Evolutionary conservation across 1,140 invertebrate species (phyloP).

Genomic region (Scylla paramamosain): DNA sequence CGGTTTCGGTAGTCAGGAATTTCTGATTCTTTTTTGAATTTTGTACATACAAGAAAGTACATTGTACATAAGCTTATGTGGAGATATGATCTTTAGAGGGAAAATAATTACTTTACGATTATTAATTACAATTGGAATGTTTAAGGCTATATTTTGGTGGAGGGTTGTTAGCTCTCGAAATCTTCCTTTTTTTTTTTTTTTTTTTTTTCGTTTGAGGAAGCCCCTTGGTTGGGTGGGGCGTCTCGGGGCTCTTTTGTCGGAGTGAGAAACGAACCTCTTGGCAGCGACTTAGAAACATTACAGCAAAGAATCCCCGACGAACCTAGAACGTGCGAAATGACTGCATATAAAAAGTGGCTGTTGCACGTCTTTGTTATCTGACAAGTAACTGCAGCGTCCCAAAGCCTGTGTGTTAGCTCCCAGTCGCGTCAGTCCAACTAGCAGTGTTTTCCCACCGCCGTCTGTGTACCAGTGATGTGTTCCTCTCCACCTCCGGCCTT

Average conservation of each 20-base stretch:
- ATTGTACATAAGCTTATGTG: background rate
- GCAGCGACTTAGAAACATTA: background rate
- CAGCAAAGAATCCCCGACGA: background rate
- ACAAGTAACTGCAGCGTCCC: constrained; percentile 50
- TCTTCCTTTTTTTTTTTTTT: background rate
- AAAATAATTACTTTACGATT: background rate
- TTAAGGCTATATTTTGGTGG: background rate
- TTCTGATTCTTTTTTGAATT: background rate
- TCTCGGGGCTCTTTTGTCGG: background rate
- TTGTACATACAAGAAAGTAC: background rate
- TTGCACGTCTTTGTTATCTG: background rate
- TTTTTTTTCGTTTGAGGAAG: background rate
- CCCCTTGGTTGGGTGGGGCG: background rate
- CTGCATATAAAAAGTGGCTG: background rate
- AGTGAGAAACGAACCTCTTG: background rate
- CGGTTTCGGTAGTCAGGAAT: background rate
- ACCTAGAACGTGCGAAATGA: background rate
- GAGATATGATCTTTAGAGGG: background rate
- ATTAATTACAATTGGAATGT: too few relatives aligned
- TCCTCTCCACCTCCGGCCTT: background rate
- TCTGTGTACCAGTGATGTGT: constrained; percentile 3
- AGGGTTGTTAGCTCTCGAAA: background rate
- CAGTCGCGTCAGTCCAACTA: background rate
- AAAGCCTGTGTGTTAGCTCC: constrained; percentile 32
- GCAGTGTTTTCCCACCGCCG: background rate